Evolutionary conservation across 2,797 vertebrate species (phyloP), one percentile per base, ranked within the genome.

Genomic region (Micropoecilia bifurca): DNA sequence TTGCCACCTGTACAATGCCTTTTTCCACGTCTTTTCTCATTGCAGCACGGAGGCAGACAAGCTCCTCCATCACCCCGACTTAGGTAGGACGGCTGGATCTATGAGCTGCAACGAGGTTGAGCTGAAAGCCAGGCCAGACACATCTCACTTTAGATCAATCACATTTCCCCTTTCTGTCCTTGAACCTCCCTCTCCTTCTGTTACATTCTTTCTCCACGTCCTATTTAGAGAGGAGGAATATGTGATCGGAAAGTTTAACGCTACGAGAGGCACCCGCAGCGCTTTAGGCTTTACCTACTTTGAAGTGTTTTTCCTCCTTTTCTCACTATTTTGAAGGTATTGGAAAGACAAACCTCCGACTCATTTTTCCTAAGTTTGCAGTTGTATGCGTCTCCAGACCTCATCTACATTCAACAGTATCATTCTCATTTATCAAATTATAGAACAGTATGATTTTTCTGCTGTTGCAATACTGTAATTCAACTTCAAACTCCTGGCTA

Each of bases 121-220:
- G 87, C 86, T 80, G 90, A 91, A 87, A 92, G 90, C 85, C 79
- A 86, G 89, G 92, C 92, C 91, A 93, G 93, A 93, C 92, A 93
- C 92, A 94, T 92, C 92, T 94, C 92, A 90, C 91, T 93, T 93
- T 89, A 93, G 94, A 95, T 94, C 94, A 94, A 94, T 94, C 92
- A 93, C 90, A 90, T 90, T 90, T 93, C 92, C 89, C 91, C 89
- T 92, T 91, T 91, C 77, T 89, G 92, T 93, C 94, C 93, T 94
- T 95, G 93, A 94, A 93, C 91, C 91, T 89, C 80, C 50, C 86
- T 87, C 80, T 81, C 86, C 80, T 80, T 84, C 50, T 78, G 73
- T 84, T 89, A 81, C 87, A 83, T 90, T 86, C 77, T 77, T 86
- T 86, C 81, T 84, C 73, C 77, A 74, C 89, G 91, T 87, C 90